A percentile compares a stretch with the other conserved stretches of the same genome.
These are phyloP conservation scores for Spilarctia lutea DNA, from an alignment of 2,888 invertebrate species.

Conservation along the genomic window DNA sequence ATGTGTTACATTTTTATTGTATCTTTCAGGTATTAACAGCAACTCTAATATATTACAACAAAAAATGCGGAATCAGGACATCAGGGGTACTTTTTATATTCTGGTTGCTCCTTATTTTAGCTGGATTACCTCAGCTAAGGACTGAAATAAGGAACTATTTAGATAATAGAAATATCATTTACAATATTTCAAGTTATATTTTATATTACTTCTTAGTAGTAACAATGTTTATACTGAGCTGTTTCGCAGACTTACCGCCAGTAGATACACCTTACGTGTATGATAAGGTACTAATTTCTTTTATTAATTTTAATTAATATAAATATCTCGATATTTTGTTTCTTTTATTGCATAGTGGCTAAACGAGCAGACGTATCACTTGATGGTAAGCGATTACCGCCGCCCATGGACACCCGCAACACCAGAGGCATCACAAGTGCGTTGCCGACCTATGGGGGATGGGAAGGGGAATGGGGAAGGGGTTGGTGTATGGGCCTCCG, in stretches of 20 bases:
- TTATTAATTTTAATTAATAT: not conserved
- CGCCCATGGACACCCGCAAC: too few relatives aligned
- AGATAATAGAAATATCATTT: not conserved
- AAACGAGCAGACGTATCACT: too few relatives aligned
- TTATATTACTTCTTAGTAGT: constrained; percentile 91
- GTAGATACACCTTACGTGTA: constrained; percentile 89
- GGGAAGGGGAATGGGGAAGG: too few relatives aligned
- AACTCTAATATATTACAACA: constrained; percentile 91
- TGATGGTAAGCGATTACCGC: too few relatives aligned
- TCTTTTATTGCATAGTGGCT: too few relatives aligned
- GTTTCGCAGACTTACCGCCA: constrained; percentile 92
- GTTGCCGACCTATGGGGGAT: too few relatives aligned
- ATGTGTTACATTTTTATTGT: not conserved
- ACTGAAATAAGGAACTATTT: constrained; percentile 82
- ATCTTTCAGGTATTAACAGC: constrained; percentile 88
- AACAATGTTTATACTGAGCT: constrained; percentile 91
- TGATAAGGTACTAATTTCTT: constrained; percentile 83
- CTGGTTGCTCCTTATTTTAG: constrained; percentile 93
- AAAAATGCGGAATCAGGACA: constrained; percentile 93
- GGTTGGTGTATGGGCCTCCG: too few relatives aligned
- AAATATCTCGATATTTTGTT: too few relatives aligned
- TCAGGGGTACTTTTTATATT: constrained; percentile 96
- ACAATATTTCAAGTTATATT: constrained; percentile 91
- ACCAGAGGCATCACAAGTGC: too few relatives aligned
- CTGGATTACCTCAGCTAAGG: constrained; percentile 91